Conservation (phyloP, 2,797 vertebrate species). For the Delichon dasypus region DNA sequence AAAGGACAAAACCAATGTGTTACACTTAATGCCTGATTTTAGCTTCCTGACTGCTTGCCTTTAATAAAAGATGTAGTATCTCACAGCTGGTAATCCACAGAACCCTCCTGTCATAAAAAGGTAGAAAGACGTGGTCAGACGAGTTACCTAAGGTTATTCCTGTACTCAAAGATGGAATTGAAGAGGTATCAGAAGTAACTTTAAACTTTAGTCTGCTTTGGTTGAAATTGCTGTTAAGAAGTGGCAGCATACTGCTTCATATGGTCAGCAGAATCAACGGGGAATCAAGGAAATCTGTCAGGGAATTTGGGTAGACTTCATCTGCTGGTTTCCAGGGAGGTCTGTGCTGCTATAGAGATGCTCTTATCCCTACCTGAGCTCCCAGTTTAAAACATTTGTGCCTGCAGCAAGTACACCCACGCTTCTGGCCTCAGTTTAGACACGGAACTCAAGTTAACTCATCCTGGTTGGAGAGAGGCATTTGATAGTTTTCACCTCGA, state of each 20-base stretch:
- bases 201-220: neutral
- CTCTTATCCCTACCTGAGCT: slow-evolving; percentile 6
- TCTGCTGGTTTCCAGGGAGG: neutral
- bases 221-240: neutral
- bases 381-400: neutral
- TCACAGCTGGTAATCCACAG: neutral
- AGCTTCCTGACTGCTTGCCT: neutral
- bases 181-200: neutral
- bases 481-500: slow-evolving; percentile 39
- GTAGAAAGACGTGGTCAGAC: neutral
- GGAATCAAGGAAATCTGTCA: neutral
- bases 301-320: neutral
- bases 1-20: accelerated
- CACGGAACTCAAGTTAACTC: slow-evolving; percentile 6
- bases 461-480: neutral
- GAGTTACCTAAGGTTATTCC: neutral
- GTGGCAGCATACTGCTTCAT: neutral
- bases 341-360: neutral
- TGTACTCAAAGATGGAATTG: neutral
- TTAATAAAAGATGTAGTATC: neutral
- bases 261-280: neutral
- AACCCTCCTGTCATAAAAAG: neutral
- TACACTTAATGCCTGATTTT: neutral
- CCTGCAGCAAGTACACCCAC: slow-evolving; percentile 38
- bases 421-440: slow-evolving; percentile 6